Evolutionary conservation across 2,888 invertebrate species (phyloP), one percentile per base, ranked within the genome.

Genomic region (Trachelus troglodyta): DNA sequence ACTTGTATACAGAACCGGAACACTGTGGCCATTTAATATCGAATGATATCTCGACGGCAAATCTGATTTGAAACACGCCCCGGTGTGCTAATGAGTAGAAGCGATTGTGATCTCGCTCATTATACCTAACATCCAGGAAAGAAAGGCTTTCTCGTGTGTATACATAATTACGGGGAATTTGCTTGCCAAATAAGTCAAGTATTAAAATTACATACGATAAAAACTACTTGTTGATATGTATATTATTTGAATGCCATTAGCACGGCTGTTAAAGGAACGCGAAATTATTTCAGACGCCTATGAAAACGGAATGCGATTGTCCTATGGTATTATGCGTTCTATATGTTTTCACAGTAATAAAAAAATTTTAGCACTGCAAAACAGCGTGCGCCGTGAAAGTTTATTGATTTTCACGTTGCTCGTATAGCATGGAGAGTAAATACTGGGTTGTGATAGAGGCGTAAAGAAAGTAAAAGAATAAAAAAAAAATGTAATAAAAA

Each of bases 71-170:
- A 71, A 71, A 71, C 71, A 71, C 31, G 71, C 12, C 71, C 37
- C 15, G 40, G 82, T 81, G 82, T 83, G 83, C 83, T 87, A 87
- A 86, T 83, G 84, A 84, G 83, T 69, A 74, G 12, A 33, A 9
- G 68, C 74, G 84, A 87, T 86, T 83, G 79, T 69, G 78, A 86
- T 86, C 84, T 76, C 34, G 77, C 76, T 79, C 71, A 6, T 71
- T 71, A 71, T 34, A 71, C 12, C 71, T 71, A 71, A 3, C 71
- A 34, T 34, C 34, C 71, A 34, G 71, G 12, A 34, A 71, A 71
- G 71, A 71, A 71, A 71, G 71, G 15, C 71, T 71, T 71, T 71
- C 71, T 31, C 71, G 33, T 71, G 34, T 34, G 0, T 34, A 71
- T 34, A 31, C 12, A 23, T 12, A 71, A 71, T 71, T 71, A 34